A percentile compares a stretch with the other conserved stretches of the same genome.
Evolutionary conservation across 2,797 vertebrate genomes (phyloP).

Genomic region (Naso thynnoides): DNA sequence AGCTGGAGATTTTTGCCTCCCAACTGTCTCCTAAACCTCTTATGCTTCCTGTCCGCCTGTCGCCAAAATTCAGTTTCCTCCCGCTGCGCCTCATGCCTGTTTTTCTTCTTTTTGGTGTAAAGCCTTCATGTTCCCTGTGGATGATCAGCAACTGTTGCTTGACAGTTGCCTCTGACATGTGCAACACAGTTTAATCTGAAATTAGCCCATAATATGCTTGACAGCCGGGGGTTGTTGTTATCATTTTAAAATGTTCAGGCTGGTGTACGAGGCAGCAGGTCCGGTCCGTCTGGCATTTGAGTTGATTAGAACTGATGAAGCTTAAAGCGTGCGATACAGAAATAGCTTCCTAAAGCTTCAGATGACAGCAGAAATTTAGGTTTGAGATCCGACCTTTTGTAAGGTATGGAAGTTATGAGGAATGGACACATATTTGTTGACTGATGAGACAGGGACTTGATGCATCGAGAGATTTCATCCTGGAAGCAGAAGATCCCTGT

Average conservation of each 20-base stretch:
- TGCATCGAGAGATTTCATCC: background rate
- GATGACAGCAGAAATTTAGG: slow-evolving; percentile 25
- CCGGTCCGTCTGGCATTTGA: slow-evolving; percentile 51
- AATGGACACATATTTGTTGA: slow-evolving; percentile 13
- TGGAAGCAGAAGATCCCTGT: background rate
- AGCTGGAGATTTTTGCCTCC: slow-evolving; percentile 54
- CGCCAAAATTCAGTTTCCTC: slow-evolving; percentile 45
- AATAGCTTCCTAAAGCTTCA: slow-evolving; percentile 47
- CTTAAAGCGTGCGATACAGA: slow-evolving; percentile 44
- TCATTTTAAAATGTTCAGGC: slow-evolving; percentile 37
- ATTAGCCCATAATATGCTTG: slow-evolving; percentile 59
- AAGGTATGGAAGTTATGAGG: slow-evolving; percentile 5
- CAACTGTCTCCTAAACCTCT: slow-evolving; percentile 69
- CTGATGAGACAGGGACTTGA: background rate
- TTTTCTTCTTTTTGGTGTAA: slow-evolving; percentile 17
- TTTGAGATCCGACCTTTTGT: slow-evolving; percentile 38
- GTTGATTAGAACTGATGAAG: slow-evolving; percentile 64
- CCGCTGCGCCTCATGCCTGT: slow-evolving; percentile 34
- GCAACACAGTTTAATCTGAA: slow-evolving; percentile 68
- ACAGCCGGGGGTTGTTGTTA: slow-evolving; percentile 59
- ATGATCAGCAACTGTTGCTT: slow-evolving; percentile 61
- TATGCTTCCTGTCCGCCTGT: slow-evolving; percentile 51
- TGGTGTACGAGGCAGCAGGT: slow-evolving; percentile 45
- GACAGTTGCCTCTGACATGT: slow-evolving; percentile 70
- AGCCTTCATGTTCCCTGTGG: slow-evolving; percentile 52